A percentile compares a stretch with the other conserved stretches of the same genome.
phyloP scores from a whole-genome alignment of 37 sponge, comb jelly and placozoan genomes.

The Oopsacas minuta region DNA sequence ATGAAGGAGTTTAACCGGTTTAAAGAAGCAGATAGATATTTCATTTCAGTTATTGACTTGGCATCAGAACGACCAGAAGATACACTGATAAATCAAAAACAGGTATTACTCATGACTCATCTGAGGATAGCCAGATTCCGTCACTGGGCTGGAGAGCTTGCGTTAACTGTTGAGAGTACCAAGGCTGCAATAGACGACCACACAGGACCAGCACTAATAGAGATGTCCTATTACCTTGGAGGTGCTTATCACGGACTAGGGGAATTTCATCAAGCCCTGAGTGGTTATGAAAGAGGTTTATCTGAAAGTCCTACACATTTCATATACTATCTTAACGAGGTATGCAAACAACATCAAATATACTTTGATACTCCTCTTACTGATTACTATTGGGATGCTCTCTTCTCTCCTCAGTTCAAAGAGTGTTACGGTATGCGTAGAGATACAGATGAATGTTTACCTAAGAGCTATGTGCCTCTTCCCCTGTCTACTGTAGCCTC shows the following conservation, averaged over 20 bases:
- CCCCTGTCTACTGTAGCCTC: background rate
- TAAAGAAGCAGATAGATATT: background rate
- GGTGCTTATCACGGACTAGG: background rate
- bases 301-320: background rate
- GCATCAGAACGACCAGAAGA: background rate
- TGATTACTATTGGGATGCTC: background rate
- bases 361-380: background rate
- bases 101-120: background rate
- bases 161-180: background rate
- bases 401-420: slow-evolving; percentile 12
- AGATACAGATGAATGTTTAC: background rate
- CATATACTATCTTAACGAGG: background rate
- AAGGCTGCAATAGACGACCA: background rate
- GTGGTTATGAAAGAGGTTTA: background rate
- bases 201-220: background rate
- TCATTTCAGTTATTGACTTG: background rate
- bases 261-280: background rate
- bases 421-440: slow-evolving; percentile 9
- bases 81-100: too few relatives aligned
- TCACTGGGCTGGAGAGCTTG: slow-evolving; percentile 14
- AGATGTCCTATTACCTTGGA: background rate
- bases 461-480: background rate
- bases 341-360: background rate
- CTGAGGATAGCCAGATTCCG: background rate
- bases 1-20: background rate